Evolutionary conservation across 1,140 invertebrate genomes (phyloP).

Genomic region (Euglossa dilemma): DNA sequence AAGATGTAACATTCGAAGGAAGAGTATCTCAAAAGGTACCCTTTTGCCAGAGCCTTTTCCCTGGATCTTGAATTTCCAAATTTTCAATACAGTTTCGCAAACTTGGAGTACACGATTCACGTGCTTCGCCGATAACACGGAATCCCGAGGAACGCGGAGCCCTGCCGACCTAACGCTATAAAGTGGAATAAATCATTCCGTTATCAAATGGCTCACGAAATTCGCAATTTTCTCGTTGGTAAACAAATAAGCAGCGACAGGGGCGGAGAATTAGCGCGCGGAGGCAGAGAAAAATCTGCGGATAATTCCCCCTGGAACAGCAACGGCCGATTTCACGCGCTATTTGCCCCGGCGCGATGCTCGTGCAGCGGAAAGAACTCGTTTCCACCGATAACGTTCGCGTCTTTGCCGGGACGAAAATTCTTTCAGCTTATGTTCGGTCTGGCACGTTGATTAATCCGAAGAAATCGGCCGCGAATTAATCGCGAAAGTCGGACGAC

Average conservation of each 20-base stretch:
- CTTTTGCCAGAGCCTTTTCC: too few species aligned
- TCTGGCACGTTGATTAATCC: conserved; percentile 4
- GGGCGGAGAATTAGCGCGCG: not conserved
- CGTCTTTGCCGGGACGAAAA: not conserved
- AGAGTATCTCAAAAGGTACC: too few species aligned
- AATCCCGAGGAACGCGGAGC: too few species aligned
- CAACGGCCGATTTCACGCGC: conserved; percentile 4
- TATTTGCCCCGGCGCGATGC: not conserved
- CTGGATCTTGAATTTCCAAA: too few species aligned
- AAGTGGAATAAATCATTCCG: not conserved
- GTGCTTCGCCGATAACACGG: too few species aligned
- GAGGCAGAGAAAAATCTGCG: not conserved
- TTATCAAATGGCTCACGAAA: not conserved
- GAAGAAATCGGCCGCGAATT: not conserved
- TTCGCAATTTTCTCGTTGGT: not conserved
- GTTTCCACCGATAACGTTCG: not conserved
- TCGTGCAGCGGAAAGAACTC: not conserved
- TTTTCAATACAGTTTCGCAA: too few species aligned
- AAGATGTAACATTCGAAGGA: too few species aligned
- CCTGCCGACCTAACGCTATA: too few species aligned
- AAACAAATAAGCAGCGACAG: not conserved
- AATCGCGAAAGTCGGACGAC: not conserved
- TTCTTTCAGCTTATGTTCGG: too few species aligned
- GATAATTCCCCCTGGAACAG: conserved; percentile 12
- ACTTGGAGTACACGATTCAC: too few species aligned